A percentile compares a stretch with the other conserved stretches of the same genome.
Evolutionary conservation across 2,113 vertebrate species (phyloP).

Genomic region (Meriones unguiculatus): DNA sequence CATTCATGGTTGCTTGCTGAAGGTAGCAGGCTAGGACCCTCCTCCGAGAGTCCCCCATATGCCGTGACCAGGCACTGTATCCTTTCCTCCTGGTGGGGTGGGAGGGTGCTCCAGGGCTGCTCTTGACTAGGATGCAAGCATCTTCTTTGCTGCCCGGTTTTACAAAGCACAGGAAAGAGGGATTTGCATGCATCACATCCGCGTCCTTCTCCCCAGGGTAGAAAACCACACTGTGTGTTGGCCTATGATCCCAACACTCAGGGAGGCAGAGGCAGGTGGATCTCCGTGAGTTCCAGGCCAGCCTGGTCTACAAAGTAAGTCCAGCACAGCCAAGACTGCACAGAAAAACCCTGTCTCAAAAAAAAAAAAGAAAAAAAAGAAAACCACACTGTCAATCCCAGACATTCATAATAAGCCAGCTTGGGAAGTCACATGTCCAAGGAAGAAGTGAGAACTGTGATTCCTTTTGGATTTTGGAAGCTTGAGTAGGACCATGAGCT

Average conservation of each 20-base stretch:
- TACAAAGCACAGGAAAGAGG: not conserved
- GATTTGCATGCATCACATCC: not conserved
- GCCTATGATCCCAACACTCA: too few species aligned
- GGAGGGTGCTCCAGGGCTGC: not conserved
- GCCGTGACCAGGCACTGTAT: not conserved
- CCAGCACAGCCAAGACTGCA: too few species aligned
- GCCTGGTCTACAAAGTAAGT: too few species aligned
- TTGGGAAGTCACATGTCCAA: not conserved
- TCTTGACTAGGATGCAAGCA: not conserved
- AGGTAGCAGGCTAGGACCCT: not conserved
- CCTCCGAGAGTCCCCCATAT: not conserved
- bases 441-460: not conserved
- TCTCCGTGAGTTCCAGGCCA: too few species aligned
- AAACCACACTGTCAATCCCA: not conserved
- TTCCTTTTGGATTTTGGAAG: not conserved
- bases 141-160: not conserved
- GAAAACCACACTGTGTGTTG: not conserved
- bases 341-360: too few species aligned
- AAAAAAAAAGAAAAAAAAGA: not conserved
- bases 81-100: not conserved
- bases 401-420: not conserved
- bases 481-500: not conserved
- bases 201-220: not conserved
- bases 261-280: too few species aligned
- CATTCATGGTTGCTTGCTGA: conserved; percentile 41